A percentile compares a stretch with the other conserved stretches of the same genome.
These are phyloP conservation scores for Oscheius sp. DNA, from an alignment of 2,888 invertebrate species.

Conservation along the genomic window DNA sequence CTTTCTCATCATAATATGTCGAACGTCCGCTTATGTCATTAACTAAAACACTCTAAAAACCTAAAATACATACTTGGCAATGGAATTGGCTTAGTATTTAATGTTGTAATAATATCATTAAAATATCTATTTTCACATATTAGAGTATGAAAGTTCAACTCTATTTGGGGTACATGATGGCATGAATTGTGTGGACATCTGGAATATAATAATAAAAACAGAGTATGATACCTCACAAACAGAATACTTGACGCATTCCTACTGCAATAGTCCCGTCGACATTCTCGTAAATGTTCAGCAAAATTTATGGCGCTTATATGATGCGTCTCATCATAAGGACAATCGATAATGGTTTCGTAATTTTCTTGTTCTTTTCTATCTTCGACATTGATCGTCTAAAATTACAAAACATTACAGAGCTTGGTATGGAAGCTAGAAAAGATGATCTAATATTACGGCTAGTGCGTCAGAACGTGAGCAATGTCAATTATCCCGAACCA, in stretches of 20 bases:
- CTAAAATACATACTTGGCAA: neutral
- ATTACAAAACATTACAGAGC: neutral
- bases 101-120: neutral
- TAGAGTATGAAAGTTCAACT: conserved; percentile 29
- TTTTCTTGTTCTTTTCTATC: conserved; percentile 10
- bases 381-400: conserved; percentile 31
- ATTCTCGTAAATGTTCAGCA: conserved; percentile 32
- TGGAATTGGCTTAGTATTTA: neutral
- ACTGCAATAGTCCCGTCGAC: conserved; percentile 26
- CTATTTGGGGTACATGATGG: conserved; percentile 29
- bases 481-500: neutral
- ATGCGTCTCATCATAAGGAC: conserved; percentile 22
- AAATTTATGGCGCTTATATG: conserved; percentile 3
- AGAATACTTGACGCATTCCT: conserved; percentile 19
- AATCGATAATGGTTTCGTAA: conserved; percentile 16
- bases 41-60: no score
- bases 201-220: no score
- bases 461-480: conserved; percentile 24
- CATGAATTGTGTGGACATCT: conserved; percentile 27
- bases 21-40: no score
- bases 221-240: conserved; percentile 26
- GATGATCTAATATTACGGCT: conserved; percentile 30
- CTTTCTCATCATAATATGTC: no score
- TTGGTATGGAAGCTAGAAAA: neutral
- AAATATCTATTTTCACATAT: conserved; percentile 13